phyloP scores from a whole-genome alignment of 2,797 vertebrate species.

The Martes flavigula region DNA sequence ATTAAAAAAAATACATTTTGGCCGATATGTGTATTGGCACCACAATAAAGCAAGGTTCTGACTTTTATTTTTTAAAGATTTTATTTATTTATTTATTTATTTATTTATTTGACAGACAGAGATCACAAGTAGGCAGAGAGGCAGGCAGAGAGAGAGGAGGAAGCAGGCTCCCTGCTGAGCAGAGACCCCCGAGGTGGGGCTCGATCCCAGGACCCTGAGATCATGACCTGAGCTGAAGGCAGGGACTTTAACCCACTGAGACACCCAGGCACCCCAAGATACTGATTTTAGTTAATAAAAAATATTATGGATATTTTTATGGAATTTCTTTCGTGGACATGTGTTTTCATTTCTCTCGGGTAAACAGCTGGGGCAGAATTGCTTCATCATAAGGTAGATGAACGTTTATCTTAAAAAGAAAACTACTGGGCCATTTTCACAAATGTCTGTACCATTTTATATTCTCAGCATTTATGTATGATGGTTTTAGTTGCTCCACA shows the following conservation, averaged over 20 bases:
- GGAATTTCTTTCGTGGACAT: neutral
- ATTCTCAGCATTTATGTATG: neutral
- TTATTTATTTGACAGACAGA: no score
- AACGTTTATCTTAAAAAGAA: neutral
- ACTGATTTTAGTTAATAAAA: neutral
- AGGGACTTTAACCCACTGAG: no score
- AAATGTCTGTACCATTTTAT: neutral
- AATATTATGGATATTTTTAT: neutral
- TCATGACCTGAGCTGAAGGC: no score
- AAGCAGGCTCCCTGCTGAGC: no score
- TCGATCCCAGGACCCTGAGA: no score
- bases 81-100: no score
- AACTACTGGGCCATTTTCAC: neutral
- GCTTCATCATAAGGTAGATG: neutral
- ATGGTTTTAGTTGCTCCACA: neutral
- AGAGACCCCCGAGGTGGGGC: no score
- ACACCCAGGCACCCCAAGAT: neutral
- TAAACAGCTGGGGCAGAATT: neutral
- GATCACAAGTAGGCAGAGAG: no score
- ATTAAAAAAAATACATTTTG: no score
- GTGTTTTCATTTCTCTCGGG: neutral
- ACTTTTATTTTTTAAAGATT: neutral
- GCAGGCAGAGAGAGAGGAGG: no score
- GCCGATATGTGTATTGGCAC: neutral
- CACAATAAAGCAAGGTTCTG: neutral